Evolutionary conservation across 2,888 invertebrate species (phyloP), one percentile per base, ranked within the genome.

Genomic region (Eristalinus sepulchralis): DNA sequence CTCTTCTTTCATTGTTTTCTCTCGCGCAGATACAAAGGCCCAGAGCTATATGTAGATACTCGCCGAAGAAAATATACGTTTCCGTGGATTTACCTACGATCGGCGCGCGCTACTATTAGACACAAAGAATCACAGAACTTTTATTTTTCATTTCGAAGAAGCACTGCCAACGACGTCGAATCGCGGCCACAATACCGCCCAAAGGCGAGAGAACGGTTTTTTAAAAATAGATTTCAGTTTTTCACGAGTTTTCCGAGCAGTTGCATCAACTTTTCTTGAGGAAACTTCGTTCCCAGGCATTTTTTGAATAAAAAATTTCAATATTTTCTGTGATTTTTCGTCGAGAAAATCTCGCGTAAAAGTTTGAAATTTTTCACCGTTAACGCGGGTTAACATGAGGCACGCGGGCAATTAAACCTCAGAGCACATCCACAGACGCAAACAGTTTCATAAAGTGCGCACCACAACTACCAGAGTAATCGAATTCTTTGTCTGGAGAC

Each of bases 161-260:
- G 80, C 63, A 70, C 68, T 78, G 85, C 81, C 85, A 85, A 81
- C 71, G 72, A 57, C 27, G 27, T 27, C 47, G 24, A 76, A 81
- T 77, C 63, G 33, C 68, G 62, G 77, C 77, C 70, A 77, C 33
- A 57, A 75, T 36, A 67, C 27, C 73, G 71, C 47, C 62, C 71
- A 76, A 79, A 70, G 75, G 62, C 75, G 62, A 79, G 75, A 86
- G 83, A 86, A 76, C 53, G n/a, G 27, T 75, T 86, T 89, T 89
- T 90, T 91, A 92, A 91, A 92, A 92, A 92, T 92, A 92, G 91
- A 85, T 47, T 17, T 91, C 91, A 92, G 92, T 92, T 92, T 91
- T 91, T 89, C 90, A 89, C 90, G 90, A 92, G 90, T 90, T 90
- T 90, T 88, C 89, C 90, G 90, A 89, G 88, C 89, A 91, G 91